Conservation (phyloP, 1,140 invertebrate genomes). For the Hormaphis cornu region DNA sequence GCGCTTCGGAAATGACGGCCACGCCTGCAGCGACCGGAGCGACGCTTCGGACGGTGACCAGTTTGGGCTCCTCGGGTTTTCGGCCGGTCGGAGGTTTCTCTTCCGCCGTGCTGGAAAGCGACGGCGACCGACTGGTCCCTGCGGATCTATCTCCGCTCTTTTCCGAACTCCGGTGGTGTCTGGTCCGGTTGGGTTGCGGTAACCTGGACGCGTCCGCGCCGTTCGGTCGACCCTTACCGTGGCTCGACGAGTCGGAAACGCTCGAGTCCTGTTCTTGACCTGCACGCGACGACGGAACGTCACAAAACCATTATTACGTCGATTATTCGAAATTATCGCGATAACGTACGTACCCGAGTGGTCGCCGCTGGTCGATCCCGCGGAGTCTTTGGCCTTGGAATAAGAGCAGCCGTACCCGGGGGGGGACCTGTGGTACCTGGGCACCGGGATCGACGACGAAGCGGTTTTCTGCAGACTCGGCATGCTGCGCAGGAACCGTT, state of each 20-base stretch:
- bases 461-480: not conserved
- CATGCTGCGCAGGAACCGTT: slow-evolving; percentile 21
- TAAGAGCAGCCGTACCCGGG: not conserved
- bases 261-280: slow-evolving; percentile 16
- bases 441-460: slow-evolving; percentile 7
- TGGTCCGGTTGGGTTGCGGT: slow-evolving; percentile 21
- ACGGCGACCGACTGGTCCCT: not conserved
- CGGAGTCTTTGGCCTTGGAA: not conserved
- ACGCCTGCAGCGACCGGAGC: not conserved
- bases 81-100: slow-evolving; percentile 18
- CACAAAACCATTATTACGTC: no score
- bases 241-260: not conserved
- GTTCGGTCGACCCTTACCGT: slow-evolving; percentile 1
- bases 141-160: slow-evolving; percentile 2
- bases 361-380: slow-evolving; percentile 10
- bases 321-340: no score
- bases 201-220: not conserved
- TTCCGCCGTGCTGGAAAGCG: slow-evolving; percentile 2
- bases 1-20: not conserved
- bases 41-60: slow-evolving; percentile 10
- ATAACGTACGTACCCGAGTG: slow-evolving; percentile 19
- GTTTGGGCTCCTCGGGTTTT: slow-evolving; percentile 22
- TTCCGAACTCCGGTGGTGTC: not conserved
- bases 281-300: no score
- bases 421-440: not conserved